Percentiles rank a stretch among this genome's conserved stretches.
phyloP scores from a whole-genome alignment of 2,888 invertebrate genomes.

The Cantharis rufa region DNA sequence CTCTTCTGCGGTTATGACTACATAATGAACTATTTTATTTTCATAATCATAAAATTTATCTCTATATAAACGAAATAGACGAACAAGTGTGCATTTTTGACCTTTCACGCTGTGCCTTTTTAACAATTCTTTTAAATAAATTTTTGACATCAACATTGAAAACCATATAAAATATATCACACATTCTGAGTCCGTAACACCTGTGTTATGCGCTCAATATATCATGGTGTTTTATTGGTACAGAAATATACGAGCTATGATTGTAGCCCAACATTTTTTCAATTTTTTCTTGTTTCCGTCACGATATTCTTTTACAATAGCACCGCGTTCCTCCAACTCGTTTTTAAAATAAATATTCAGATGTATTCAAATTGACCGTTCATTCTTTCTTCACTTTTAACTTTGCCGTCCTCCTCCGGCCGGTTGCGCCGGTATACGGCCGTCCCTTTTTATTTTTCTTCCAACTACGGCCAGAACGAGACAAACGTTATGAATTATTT shows the following conservation, averaged over 20 bases:
- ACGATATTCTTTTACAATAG: constrained; percentile 27
- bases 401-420: constrained; percentile 6
- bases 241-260: constrained; percentile 45
- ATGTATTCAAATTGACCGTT: constrained; percentile 26
- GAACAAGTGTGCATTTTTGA: constrained; percentile 26
- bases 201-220: constrained; percentile 48
- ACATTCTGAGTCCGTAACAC: constrained; percentile 41
- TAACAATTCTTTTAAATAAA: constrained; percentile 16
- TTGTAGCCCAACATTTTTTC: constrained; percentile 39
- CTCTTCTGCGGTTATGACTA: background rate
- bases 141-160: constrained; percentile 26
- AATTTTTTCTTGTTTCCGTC: constrained; percentile 41
- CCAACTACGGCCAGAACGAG: constrained; percentile 20
- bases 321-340: constrained; percentile 20
- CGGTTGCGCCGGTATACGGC: background rate
- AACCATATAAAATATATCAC: constrained; percentile 28
- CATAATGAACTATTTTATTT: background rate
- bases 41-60: background rate
- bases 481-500: constrained; percentile 43
- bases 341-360: constrained; percentile 26
- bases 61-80: background rate
- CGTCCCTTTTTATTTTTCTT: constrained; percentile 9
- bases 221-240: constrained; percentile 52
- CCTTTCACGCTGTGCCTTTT: constrained; percentile 18
- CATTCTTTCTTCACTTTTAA: constrained; percentile 21